These are phyloP conservation scores for Dasysyrphus albostriatus DNA, from an alignment of 2,888 invertebrate genomes.

Conservation along the genomic window DNA sequence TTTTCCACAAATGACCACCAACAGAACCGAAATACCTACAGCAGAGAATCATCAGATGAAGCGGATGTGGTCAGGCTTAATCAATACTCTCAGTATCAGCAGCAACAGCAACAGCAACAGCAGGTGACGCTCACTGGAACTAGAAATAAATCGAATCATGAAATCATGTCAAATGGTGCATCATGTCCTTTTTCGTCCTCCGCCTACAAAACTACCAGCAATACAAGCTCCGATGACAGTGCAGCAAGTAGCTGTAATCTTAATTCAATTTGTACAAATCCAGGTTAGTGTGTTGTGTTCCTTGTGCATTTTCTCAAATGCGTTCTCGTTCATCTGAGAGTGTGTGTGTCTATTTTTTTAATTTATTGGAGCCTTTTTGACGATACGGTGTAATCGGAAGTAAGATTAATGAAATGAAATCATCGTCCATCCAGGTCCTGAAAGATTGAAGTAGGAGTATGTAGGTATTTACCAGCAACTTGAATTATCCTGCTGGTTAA, in stretches of 20 bases:
- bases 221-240: conserved; percentile 39
- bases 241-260: conserved; percentile 52
- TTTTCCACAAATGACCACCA: conserved; percentile 41
- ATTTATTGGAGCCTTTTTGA: conserved; percentile 3
- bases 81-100: conserved; percentile 64
- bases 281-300: conserved; percentile 66
- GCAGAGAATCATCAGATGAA: conserved; percentile 40
- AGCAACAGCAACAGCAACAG: conserved; percentile 38
- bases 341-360: conserved; percentile 4
- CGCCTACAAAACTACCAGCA: conserved; percentile 6
- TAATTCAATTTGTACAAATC: conserved; percentile 76
- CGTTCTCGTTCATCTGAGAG: background rate
- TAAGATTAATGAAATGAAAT: conserved; percentile 13
- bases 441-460: background rate
- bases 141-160: conserved; percentile 73
- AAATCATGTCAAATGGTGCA: conserved; percentile 73
- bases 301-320: background rate
- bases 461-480: background rate
- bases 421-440: background rate
- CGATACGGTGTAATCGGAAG: conserved; percentile 2
- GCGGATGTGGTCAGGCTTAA: conserved; percentile 41
- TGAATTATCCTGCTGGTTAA: conserved; percentile 4
- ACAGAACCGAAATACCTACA: conserved; percentile 38
- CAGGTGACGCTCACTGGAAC: conserved; percentile 49
- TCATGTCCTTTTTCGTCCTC: conserved; percentile 60